Percentiles rank a stretch among this genome's conserved stretches.
Conservation (phyloP, 2,797 vertebrate species). For the Uromys caudimaculatus region DNA sequence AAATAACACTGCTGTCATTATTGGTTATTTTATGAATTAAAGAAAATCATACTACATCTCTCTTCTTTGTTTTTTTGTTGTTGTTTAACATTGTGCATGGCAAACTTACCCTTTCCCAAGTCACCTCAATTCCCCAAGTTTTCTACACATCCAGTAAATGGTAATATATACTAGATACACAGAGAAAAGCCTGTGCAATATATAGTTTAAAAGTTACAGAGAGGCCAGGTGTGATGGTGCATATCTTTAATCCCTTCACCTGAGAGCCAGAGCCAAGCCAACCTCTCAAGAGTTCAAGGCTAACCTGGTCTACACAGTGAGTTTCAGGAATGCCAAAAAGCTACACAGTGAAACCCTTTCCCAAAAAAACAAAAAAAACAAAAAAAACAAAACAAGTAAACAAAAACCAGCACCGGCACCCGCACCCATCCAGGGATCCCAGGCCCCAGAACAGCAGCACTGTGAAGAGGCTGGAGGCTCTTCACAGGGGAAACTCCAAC, state of each 20-base stretch:
- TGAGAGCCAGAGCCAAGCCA: background rate
- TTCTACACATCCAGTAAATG: background rate
- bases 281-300: background rate
- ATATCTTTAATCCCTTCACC: background rate
- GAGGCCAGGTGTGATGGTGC: background rate
- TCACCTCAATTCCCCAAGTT: background rate
- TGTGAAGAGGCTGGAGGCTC: background rate
- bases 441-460: too few relatives aligned
- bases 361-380: background rate
- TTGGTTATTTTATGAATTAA: background rate
- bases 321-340: background rate
- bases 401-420: background rate
- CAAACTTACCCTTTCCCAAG: background rate
- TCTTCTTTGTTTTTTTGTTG: background rate
- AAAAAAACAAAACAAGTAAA: background rate
- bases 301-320: background rate
- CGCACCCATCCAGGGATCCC: background rate
- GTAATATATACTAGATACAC: background rate
- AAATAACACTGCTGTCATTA: slow-evolving; percentile 10
- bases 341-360: background rate
- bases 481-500: background rate
- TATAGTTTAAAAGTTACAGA: background rate
- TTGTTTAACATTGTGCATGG: background rate
- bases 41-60: background rate
- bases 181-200: background rate